These are phyloP conservation scores for Drepana falcataria DNA, from an alignment of 2,888 invertebrate genomes.

Conservation along the genomic window DNA sequence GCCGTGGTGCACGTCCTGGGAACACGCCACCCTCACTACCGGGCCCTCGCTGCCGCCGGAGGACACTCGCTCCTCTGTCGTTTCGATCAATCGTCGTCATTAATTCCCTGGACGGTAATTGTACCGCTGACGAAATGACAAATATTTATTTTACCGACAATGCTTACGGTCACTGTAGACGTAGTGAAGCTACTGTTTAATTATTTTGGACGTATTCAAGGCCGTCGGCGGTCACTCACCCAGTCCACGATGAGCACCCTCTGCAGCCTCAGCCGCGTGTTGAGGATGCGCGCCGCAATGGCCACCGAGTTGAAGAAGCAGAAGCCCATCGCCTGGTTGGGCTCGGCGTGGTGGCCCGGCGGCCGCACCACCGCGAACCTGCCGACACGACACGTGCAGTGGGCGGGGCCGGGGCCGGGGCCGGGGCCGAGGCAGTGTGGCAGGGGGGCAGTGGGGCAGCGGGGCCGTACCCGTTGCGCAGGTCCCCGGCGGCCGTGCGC, in stretches of 20 bases:
- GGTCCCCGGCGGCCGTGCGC: constrained; percentile 66
- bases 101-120: no score
- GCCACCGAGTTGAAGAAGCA: constrained; percentile 99
- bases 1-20: constrained; percentile 97
- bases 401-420: no score
- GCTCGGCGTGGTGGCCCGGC: constrained; percentile 96
- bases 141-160: no score
- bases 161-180: no score
- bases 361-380: constrained; percentile 99
- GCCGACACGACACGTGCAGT: constrained; percentile 30
- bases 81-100: no score
- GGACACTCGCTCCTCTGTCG: no score
- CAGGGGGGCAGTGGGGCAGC: not conserved
- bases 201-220: no score
- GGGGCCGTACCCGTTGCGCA: constrained; percentile 50
- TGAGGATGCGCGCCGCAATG: constrained; percentile 93
- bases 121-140: no score
- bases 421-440: not conserved
- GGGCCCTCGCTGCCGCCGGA: no score
- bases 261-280: constrained; percentile 89
- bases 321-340: constrained; percentile 98
- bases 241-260: constrained; percentile 98
- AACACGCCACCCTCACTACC: not conserved
- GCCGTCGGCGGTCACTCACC: constrained; percentile 69
- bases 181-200: no score